Percentiles rank a stretch among this genome's conserved stretches.
These are phyloP conservation scores for Trialeurodes vaporariorum DNA, from an alignment of 1,140 invertebrate species.

Conservation along the genomic window DNA sequence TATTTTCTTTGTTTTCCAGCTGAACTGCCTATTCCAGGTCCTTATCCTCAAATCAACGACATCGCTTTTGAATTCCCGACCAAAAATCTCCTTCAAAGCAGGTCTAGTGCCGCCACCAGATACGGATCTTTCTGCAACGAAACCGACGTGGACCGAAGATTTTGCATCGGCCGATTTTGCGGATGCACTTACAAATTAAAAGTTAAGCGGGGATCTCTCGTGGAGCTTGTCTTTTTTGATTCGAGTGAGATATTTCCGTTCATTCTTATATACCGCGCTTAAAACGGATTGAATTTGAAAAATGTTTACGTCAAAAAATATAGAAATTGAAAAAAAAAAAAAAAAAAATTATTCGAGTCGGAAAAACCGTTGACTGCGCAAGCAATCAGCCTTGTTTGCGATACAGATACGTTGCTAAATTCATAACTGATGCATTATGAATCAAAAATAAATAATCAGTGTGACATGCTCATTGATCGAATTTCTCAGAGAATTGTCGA, in stretches of 20 bases:
- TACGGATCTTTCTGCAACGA: not conserved
- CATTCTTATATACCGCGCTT: not conserved
- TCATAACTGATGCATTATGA: too few relatives aligned
- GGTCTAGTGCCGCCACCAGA: conserved; percentile 17
- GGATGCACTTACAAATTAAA: conserved; percentile 13
- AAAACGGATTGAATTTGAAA: too few relatives aligned
- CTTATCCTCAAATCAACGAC: conserved; percentile 22
- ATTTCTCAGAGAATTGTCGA: too few relatives aligned
- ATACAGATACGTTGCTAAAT: too few relatives aligned
- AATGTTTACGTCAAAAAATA: too few relatives aligned
- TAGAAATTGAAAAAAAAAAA: too few relatives aligned
- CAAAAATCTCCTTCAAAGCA: conserved; percentile 6
- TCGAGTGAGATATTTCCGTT: conserved; percentile 18
- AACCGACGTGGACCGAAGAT: not conserved
- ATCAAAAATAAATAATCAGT: too few relatives aligned
- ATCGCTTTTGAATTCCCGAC: conserved; percentile 20
- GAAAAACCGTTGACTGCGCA: too few relatives aligned
- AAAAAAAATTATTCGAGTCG: too few relatives aligned
- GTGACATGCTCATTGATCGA: too few relatives aligned
- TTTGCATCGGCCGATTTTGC: not conserved
- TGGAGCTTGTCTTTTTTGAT: conserved; percentile 23
- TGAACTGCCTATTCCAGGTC: conserved; percentile 16
- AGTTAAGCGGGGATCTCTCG: conserved; percentile 14
- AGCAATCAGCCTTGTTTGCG: too few relatives aligned
- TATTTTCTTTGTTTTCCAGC: conserved; percentile 12